These are phyloP conservation scores for Neodiprion lecontei DNA, from an alignment of 1,140 invertebrate species.

Conservation along the genomic window DNA sequence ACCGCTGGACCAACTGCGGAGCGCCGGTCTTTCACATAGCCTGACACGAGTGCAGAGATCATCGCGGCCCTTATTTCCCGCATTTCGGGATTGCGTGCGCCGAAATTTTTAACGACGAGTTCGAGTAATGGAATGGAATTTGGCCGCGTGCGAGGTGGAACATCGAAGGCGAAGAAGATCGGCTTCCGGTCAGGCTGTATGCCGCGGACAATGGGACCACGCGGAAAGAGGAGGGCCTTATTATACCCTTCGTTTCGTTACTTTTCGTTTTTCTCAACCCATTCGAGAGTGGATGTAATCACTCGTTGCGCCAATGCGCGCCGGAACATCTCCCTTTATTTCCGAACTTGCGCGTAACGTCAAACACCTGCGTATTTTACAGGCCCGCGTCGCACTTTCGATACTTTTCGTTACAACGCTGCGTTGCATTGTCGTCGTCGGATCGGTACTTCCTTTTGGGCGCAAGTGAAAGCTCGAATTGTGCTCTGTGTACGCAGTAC, in stretches of 20 bases:
- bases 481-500: no score
- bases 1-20: constrained; percentile 7
- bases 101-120: neutral
- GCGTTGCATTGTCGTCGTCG: no score
- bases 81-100: no score
- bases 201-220: neutral
- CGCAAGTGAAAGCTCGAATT: no score
- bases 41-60: constrained; percentile 11
- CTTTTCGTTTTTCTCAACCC: constrained; percentile 5
- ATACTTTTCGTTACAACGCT: neutral
- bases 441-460: no score
- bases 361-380: constrained; percentile 7
- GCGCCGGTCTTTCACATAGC: constrained; percentile 25
- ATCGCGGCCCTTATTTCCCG: neutral
- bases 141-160: neutral
- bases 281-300: no score
- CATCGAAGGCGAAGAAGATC: neutral
- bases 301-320: no score
- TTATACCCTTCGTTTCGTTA: neutral
- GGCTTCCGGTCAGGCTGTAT: constrained; percentile 12
- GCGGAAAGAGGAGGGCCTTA: no score
- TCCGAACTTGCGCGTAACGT: neutral
- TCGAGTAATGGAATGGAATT: neutral
- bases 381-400: neutral
- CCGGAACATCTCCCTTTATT: no score